Percentiles rank a stretch among this genome's conserved stretches.
These are phyloP conservation scores for Aphis gossypii DNA, from an alignment of 1,140 invertebrate species.

Conservation along the genomic window DNA sequence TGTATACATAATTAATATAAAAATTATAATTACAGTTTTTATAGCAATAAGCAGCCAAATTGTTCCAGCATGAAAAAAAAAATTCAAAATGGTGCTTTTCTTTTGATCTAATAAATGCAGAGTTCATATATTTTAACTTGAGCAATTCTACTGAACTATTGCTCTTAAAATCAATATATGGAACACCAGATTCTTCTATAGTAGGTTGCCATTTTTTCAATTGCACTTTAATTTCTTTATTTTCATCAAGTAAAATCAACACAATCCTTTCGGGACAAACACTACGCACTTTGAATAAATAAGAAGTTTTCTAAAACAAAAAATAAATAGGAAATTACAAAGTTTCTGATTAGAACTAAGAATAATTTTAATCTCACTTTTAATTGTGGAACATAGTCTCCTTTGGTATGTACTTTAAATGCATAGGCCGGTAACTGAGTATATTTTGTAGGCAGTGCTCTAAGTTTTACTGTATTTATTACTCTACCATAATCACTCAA, in stretches of 20 bases:
- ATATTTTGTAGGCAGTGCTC: not conserved
- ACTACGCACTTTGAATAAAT: slow-evolving; percentile 14
- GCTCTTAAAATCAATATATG: slow-evolving; percentile 45
- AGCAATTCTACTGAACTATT: slow-evolving; percentile 21
- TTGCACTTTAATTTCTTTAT: slow-evolving; percentile 42
- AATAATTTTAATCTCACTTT: slow-evolving; percentile 1
- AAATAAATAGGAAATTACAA: not conserved
- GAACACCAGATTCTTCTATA: slow-evolving; percentile 50
- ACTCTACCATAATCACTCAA: slow-evolving; percentile 45
- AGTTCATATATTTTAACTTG: slow-evolving; percentile 32
- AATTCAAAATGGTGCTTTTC: slow-evolving; percentile 31
- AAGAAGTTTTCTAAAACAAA: slow-evolving; percentile 31
- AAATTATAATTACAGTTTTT: slow-evolving; percentile 37
- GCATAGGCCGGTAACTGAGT: slow-evolving; percentile 1
- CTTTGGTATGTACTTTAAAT: slow-evolving; percentile 42
- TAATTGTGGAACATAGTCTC: slow-evolving; percentile 33
- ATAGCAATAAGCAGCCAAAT: slow-evolving; percentile 8
- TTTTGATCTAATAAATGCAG: slow-evolving; percentile 28
- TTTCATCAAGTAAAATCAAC: slow-evolving; percentile 1
- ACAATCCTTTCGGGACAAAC: slow-evolving; percentile 19
- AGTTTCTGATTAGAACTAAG: not conserved
- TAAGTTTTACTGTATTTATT: slow-evolving; percentile 33
- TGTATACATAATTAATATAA: not conserved
- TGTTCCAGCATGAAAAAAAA: slow-evolving; percentile 28
- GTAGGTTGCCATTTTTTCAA: slow-evolving; percentile 45